These are phyloP conservation scores for Odontamblyopus rebecca DNA, from an alignment of 2,797 vertebrate genomes.

Conservation along the genomic window DNA sequence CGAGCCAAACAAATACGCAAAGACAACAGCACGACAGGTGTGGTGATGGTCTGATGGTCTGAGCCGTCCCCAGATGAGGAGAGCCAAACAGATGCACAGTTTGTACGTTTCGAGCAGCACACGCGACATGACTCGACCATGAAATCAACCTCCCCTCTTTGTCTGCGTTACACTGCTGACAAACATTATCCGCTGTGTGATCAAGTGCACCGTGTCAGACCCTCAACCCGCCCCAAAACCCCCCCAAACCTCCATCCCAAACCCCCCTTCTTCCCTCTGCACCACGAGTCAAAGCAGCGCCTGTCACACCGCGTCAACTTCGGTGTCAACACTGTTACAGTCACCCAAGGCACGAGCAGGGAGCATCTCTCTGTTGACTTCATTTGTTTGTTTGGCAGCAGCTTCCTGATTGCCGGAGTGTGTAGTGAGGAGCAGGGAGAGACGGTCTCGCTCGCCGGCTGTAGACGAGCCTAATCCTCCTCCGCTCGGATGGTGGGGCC, in stretches of 20 bases:
- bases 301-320: slow-evolving; percentile 75
- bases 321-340: slow-evolving; percentile 74
- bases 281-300: slow-evolving; percentile 66
- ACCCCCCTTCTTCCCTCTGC: slow-evolving; percentile 16
- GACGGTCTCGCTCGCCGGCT: slow-evolving; percentile 42
- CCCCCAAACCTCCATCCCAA: background rate
- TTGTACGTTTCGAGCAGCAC: slow-evolving; percentile 34
- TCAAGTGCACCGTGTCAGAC: slow-evolving; percentile 69
- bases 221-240: background rate
- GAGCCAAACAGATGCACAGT: background rate
- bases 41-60: background rate
- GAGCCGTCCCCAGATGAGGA: no score
- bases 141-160: slow-evolving; percentile 71
- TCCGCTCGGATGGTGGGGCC: slow-evolving; percentile 26
- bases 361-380: slow-evolving; percentile 79
- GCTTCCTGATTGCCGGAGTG: slow-evolving; percentile 77
- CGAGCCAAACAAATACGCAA: background rate
- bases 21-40: background rate
- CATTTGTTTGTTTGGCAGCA: slow-evolving; percentile 79
- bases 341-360: slow-evolving; percentile 68
- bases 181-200: slow-evolving; percentile 82
- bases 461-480: slow-evolving; percentile 60
- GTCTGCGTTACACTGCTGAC: slow-evolving; percentile 71
- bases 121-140: slow-evolving; percentile 58
- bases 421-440: slow-evolving; percentile 56